Conservation (phyloP, 2,888 invertebrate genomes). For the Parapristionchus giblindavisi region DNA sequence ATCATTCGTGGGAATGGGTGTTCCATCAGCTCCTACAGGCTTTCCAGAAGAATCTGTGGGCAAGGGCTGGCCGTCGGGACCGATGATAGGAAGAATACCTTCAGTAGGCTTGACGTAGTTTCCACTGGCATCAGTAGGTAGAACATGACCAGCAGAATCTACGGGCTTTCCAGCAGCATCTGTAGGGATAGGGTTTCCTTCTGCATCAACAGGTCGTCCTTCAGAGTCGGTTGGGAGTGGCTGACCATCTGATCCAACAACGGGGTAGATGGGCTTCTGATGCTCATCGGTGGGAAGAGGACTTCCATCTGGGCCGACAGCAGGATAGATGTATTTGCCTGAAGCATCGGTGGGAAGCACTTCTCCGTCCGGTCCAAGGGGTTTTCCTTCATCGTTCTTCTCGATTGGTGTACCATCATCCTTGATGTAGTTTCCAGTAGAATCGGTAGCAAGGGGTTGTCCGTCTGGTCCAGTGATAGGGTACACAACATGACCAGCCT, state of each 20-base stretch:
- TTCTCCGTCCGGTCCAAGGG: constrained; percentile 46
- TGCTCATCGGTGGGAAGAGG: constrained; percentile 45
- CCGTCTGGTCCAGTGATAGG: constrained; percentile 44
- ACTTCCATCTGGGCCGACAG: constrained; percentile 44
- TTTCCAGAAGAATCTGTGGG: constrained; percentile 44
- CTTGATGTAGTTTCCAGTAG: constrained; percentile 45
- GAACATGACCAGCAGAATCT: constrained; percentile 40
- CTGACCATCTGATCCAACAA: constrained; percentile 51
- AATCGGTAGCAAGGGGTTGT: constrained; percentile 48
- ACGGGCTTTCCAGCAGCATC: no score
- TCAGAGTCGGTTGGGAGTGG: constrained; percentile 48
- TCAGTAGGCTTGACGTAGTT: constrained; percentile 50
- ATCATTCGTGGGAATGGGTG: constrained; percentile 37
- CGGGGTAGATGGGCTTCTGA: constrained; percentile 38
- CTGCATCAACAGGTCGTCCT: constrained; percentile 39
- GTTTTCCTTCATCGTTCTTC: constrained; percentile 32
- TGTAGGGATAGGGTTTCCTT: constrained; percentile 44
- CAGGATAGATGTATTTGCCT: constrained; percentile 47
- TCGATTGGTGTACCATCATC: constrained; percentile 45
- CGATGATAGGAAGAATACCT: constrained; percentile 50
- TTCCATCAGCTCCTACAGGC: constrained; percentile 46
- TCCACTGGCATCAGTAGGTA: constrained; percentile 50
- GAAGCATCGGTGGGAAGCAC: constrained; percentile 50
- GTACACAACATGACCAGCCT: constrained; percentile 40
- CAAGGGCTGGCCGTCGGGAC: constrained; percentile 41